Conservation (phyloP, 2,888 invertebrate species). For the Protophormia terraenovae region DNA sequence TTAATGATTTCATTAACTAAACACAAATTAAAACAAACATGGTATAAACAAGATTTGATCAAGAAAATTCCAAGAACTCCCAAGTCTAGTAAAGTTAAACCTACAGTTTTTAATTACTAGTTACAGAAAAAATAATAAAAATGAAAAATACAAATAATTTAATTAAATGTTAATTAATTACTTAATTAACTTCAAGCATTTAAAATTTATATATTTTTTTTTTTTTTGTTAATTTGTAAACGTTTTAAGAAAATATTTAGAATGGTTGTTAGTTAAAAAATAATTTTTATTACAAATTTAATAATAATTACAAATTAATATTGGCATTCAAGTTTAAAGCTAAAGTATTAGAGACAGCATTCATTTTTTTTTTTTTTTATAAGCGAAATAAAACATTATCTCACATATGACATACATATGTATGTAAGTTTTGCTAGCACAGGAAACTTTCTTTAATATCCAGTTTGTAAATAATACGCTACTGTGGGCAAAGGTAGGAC, state of each 20-base stretch:
- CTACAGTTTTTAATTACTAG: neutral
- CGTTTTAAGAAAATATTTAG: too few relatives aligned
- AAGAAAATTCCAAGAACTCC: neutral
- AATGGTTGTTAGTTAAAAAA: too few relatives aligned
- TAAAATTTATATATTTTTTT: too few relatives aligned
- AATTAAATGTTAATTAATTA: neutral
- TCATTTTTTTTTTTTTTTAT: neutral
- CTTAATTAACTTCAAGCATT: neutral
- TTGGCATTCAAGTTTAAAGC: neutral
- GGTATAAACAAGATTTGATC: neutral
- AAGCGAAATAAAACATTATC: constrained; percentile 4
- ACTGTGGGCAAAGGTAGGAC: neutral
- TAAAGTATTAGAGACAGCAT: neutral
- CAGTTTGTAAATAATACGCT: neutral
- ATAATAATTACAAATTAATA: neutral
- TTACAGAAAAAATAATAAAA: neutral
- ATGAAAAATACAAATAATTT: neutral
- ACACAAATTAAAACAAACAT: neutral
- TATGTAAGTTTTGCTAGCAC: neutral
- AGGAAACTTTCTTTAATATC: constrained; percentile 10
- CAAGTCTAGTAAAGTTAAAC: neutral
- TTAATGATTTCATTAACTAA: neutral
- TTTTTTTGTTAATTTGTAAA: too few relatives aligned
- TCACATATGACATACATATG: neutral
- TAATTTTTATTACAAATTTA: neutral